A percentile compares a stretch with the other conserved stretches of the same genome.
Conservation (phyloP, 2,888 invertebrate genomes). For the Yponomeuta malinellus region DNA sequence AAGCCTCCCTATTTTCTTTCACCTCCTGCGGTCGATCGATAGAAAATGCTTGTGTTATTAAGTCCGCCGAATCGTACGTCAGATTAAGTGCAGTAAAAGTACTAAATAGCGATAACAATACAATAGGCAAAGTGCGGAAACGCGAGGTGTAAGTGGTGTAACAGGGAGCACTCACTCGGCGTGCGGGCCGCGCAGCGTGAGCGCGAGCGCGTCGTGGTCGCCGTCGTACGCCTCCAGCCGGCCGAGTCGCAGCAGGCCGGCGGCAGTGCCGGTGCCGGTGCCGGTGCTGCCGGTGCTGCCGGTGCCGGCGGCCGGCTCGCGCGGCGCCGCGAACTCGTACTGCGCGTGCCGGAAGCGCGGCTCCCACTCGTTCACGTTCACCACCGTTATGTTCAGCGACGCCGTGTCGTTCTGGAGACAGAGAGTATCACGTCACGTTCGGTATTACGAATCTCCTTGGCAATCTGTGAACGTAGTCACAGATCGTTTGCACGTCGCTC, state of each 20-base stretch:
- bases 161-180: conserved; percentile 70
- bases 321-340: conserved; percentile 81
- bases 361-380: conserved; percentile 95
- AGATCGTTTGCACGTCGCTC: no score
- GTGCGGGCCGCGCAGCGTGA: conserved; percentile 83
- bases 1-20: no score
- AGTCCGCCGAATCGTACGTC: no score
- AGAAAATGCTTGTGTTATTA: no score
- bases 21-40: no score
- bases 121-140: no score
- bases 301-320: conserved; percentile 29
- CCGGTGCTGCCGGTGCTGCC: conserved; percentile 22
- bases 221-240: conserved; percentile 92
- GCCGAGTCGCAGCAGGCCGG: conserved; percentile 69
- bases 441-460: no score
- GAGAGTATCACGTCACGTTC: neutral
- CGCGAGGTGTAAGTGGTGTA: no score
- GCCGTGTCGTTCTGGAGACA: conserved; percentile 87
- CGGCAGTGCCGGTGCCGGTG: conserved; percentile 26
- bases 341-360: conserved; percentile 91
- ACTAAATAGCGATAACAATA: no score
- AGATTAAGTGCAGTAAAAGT: no score
- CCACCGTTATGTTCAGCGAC: conserved; percentile 85
- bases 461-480: no score
- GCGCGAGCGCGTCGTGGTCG: conserved; percentile 83